Percentiles rank a stretch among this genome's conserved stretches.
Conservation (phyloP, 2,888 invertebrate species). For the Megastigmus dorsalis region DNA sequence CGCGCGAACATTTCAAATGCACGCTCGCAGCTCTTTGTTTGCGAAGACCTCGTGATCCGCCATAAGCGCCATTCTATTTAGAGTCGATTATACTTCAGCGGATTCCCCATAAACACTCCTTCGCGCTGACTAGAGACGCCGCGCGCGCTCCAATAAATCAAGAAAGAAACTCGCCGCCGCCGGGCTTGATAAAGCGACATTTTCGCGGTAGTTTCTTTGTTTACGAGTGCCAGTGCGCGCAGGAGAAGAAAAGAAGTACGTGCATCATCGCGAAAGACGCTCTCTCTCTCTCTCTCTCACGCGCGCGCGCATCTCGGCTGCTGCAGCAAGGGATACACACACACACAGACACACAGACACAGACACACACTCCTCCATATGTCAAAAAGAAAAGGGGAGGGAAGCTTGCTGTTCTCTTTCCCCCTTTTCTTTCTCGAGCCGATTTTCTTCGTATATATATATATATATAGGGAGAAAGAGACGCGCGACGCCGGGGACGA, state of each 20-base stretch:
- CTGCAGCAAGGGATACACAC: too few relatives aligned
- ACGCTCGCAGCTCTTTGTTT: too few relatives aligned
- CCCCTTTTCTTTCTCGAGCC: background rate
- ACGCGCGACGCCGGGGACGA: constrained; percentile 13
- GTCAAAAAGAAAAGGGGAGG: background rate
- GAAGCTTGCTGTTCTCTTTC: background rate
- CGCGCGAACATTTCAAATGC: too few relatives aligned
- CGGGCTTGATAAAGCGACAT: constrained; percentile 27
- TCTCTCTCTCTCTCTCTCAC: too few relatives aligned
- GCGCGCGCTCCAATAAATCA: constrained; percentile 14
- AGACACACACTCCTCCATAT: background rate
- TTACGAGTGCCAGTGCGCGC: background rate
- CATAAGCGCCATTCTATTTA: constrained; percentile 21
- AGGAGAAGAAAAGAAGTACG: background rate
- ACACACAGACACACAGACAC: too few relatives aligned
- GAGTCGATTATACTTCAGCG: constrained; percentile 24
- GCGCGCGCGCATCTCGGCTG: background rate
- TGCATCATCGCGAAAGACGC: background rate
- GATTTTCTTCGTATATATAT: background rate
- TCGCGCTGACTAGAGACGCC: background rate
- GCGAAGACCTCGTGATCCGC: background rate
- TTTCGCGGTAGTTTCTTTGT: constrained; percentile 41
- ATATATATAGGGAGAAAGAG: background rate
- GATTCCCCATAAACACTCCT: background rate
- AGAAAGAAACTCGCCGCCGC: constrained; percentile 26